Evolutionary conservation across 2,888 invertebrate species (phyloP), one percentile per base, ranked within the genome.

Genomic region (Sacculina carcini): DNA sequence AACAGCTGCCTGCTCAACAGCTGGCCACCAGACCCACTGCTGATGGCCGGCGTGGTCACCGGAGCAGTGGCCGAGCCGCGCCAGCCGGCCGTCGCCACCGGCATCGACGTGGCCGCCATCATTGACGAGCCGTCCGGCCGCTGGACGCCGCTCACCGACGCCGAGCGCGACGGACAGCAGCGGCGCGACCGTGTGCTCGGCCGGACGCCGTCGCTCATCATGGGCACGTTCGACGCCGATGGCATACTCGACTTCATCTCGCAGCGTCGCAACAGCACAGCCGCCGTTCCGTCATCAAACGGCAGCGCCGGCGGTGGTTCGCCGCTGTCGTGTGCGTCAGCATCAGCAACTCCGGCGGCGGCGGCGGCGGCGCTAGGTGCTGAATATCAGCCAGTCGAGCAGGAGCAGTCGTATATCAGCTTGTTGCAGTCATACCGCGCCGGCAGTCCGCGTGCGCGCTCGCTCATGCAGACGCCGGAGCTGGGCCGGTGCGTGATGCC

Each of bases 1-100:
- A 86, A 86, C 67, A 81, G 84, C 1, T 85, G 85, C 62, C 69
- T 89, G 24, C 67, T 92, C 0, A 92, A 92, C 66, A 75, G 76
- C 51, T 94, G 92, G 92, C 78, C 81, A 0, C 76, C 78, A 59
- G 76, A 79, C 38, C 79, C 89, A 1, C 66, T 92, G 36, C 72
- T 81, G 62, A 66, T 87, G 59, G 80, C 86, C 14, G 89, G 87
- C 5, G 70, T 85, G 50, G 85, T 84, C 81, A 75, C 79, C 2
- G 79, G 83, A 10, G 21, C 34, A 51, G 54, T 12, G 26, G 50
- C 19, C 50, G 34, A n/a, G 34, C 46, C 29, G 42, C 29, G 53
- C 31, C 29, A 5, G 16, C 19, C 34, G 14, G 16, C 26, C 10
- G 46, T 32, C 12, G 5, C 26, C 4, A 10, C 14, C 14, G 50